Conservation (phyloP, 1,140 invertebrate species). For the Drosophila ambigua region DNA sequence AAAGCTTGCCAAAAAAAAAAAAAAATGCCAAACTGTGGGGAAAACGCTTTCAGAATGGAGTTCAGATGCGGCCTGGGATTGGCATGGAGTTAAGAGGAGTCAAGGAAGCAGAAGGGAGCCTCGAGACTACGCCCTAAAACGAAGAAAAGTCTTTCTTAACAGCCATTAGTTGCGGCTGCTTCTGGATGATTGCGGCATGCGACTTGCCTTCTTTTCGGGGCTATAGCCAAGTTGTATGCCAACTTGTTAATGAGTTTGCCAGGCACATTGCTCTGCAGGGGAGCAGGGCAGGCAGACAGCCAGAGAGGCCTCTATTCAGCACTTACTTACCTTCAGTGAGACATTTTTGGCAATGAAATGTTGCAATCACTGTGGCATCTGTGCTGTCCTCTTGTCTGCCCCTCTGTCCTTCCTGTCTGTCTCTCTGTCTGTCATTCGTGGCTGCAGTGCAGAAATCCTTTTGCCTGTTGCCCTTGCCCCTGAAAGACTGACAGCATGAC, state of each 20-base stretch:
- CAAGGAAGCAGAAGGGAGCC: neutral
- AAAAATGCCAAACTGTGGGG: too few species aligned
- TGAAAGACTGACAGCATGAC: neutral
- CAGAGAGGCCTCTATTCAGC: slow-evolving; percentile 36
- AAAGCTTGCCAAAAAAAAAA: slow-evolving; percentile 31
- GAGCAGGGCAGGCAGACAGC: slow-evolving; percentile 3
- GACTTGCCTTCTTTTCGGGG: slow-evolving; percentile 52
- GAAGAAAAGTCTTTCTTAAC: slow-evolving; percentile 38
- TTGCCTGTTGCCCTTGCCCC: slow-evolving; percentile 31
- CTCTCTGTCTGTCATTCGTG: neutral
- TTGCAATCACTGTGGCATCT: slow-evolving; percentile 51
- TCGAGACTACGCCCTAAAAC: slow-evolving; percentile 7
- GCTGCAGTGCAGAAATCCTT: slow-evolving; percentile 12
- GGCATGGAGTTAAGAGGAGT: neutral
- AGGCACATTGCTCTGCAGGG: neutral
- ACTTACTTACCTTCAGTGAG: slow-evolving; percentile 45
- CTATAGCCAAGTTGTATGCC: slow-evolving; percentile 59
- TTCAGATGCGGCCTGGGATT: too few species aligned
- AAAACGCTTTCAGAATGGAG: too few species aligned
- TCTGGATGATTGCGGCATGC: slow-evolving; percentile 42
- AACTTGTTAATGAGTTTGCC: slow-evolving; percentile 81
- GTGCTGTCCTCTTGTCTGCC: neutral
- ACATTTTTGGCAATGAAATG: slow-evolving; percentile 64
- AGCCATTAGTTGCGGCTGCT: slow-evolving; percentile 76
- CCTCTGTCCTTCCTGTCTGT: slow-evolving; percentile 8